These are phyloP conservation scores for Sebastes matsubarae DNA, from an alignment of 2,797 vertebrate species.

Conservation along the genomic window DNA sequence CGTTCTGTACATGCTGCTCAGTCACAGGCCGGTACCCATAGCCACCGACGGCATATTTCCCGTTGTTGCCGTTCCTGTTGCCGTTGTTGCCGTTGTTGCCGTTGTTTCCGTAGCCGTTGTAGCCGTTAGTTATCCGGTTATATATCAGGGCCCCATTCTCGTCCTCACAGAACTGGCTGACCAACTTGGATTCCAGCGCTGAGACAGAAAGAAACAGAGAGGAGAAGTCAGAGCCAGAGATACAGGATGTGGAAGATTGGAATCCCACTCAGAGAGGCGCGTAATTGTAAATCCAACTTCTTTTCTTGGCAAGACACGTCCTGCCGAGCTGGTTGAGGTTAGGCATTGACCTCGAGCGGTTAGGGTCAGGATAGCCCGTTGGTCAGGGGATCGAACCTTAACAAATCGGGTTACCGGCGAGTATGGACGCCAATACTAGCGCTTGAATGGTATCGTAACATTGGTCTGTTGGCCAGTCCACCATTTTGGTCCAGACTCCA, in stretches of 20 bases:
- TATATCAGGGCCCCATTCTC: slow-evolving; percentile 87
- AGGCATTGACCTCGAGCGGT: too few relatives aligned
- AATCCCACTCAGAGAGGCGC: background rate
- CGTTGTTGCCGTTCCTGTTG: slow-evolving; percentile 18
- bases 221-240: background rate
- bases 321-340: too few relatives aligned
- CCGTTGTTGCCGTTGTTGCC: too few relatives aligned
- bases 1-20: slow-evolving; percentile 20
- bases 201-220: slow-evolving; percentile 13
- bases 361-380: too few relatives aligned
- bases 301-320: too few relatives aligned
- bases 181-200: slow-evolving; percentile 92
- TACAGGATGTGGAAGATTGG: background rate
- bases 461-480: too few relatives aligned
- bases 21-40: slow-evolving; percentile 54
- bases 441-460: too few relatives aligned
- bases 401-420: too few relatives aligned
- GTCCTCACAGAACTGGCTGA: slow-evolving; percentile 93
- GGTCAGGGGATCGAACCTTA: too few relatives aligned
- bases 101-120: slow-evolving; percentile 19
- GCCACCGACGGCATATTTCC: slow-evolving; percentile 53
- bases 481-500: too few relatives aligned
- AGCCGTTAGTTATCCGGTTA: slow-evolving; percentile 81
- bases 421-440: too few relatives aligned
- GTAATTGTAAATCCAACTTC: too few relatives aligned